Base-by-base conservation (phyloP, 2,113 vertebrate species). In the Pampusana beccarii region DNA sequence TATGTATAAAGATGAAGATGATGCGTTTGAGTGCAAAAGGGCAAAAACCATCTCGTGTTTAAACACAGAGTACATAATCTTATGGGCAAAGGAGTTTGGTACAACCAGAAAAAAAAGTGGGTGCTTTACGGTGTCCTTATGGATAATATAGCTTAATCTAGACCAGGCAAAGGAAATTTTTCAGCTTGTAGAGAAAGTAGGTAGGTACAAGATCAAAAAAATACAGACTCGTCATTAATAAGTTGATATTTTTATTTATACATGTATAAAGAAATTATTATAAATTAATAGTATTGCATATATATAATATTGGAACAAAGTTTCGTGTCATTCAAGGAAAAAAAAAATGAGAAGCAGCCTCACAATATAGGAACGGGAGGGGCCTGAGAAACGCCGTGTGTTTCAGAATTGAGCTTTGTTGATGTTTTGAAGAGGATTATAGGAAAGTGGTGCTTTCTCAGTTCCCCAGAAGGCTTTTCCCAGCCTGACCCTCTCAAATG, bases 381-480 rank as follows among this genome's bases (percentile, higher is more conserved):
- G 46, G 40, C 42, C 48, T n/a, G 5, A 74, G 48, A 42, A 42
- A 36, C 18, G 4, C 13, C 0, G 0, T 9, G 33, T 0, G 0
- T 65, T 70, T 92, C 67, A 70, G 50, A 25, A 46, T 40, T 71
- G 74, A 93, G 79, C 51, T 90, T 94, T 44, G 20, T 79, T 79
- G 92, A 64, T 57, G 53, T 79, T 85, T 85, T n/a, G 72, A 88
- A 90, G 66, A 60, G 81, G 90, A 82, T 65, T 90, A 72, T 26
- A 86, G 50, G 90, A 69, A 87, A 92, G 33, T 9, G 80, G 51
- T 91, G 34, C 83, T 79, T 90, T 88, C 70, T 72, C 34, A 23
- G 50, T 71, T 60, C 57, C 66, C 44, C 26, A 28, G 48, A 31
- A 67, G 24, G 53, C 57, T 75, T 91, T 90, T 96, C 74, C 29